Evolutionary conservation across 2,888 invertebrate genomes (phyloP), one percentile per base, ranked within the genome.

Genomic region (Muschampia plurimacula): DNA sequence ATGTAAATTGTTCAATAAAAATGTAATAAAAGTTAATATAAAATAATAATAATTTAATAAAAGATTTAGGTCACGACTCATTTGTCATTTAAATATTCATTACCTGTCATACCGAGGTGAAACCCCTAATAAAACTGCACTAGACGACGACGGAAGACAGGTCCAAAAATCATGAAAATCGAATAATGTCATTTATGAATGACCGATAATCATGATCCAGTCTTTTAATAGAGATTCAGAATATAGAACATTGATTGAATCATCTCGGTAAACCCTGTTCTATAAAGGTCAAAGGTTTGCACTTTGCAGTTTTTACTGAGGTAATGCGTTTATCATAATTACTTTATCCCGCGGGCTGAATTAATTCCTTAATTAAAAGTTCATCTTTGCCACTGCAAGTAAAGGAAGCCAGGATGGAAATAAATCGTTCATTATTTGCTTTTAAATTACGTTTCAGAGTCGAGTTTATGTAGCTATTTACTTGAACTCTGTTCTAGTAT

Each of bases 281-380:
- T 49, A n/a, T 6, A 55, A 22, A 55, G 55, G 55, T 55, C 55
- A 55, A 55, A 55, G 22, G 9, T 15, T 55, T 41, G 41, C 41
- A 49, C n/a, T n/a, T 49, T 49, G 13, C 12, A 3, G 12, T 49
- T 55, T 55, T 55, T 22, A 22, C 55, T 55, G 9, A 15, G 3
- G 15, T 55, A 55, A 55, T 12, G 7, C 28, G 28, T 57, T 57
- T 57, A 57, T 22, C 10, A 57, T 28, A 57, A 57, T 12, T 15
- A 57, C 57, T 9, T 57, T 57, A 22, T 28, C 57, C 12, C 22
- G 7, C 57, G 57, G 28, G 15, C 22, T 22, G 55, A 8, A 55
- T 15, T 55, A 57, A 57, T 57, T 57, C 28, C 57, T 57, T 28
- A 57, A 57, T 57, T 57, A 57, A 57, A 57, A 57, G 57, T 57